Conservation (phyloP, 1,140 invertebrate species). For the Scaptodrosophila lebanonensis region DNA sequence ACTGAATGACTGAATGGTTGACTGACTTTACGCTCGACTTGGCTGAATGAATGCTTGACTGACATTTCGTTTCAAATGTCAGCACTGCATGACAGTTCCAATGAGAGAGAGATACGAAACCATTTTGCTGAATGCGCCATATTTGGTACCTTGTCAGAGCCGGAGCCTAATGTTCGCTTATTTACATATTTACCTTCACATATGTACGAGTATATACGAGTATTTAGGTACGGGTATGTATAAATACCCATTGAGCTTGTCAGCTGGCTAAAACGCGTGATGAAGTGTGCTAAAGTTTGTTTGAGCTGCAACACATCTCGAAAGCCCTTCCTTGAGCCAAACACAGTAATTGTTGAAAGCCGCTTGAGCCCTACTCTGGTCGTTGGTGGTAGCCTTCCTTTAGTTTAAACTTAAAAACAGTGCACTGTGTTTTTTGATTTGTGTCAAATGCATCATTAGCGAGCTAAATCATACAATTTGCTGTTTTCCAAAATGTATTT, state of each 20-base stretch:
- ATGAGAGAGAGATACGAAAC: slow-evolving; percentile 50
- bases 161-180: no score
- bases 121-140: slow-evolving; percentile 59
- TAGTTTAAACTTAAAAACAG: no score
- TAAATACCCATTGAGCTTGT: slow-evolving; percentile 64
- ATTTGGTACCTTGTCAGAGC: no score
- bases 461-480: no score
- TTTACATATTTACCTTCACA: no score
- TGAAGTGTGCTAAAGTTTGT: slow-evolving; percentile 52
- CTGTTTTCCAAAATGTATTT: no score
- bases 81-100: slow-evolving; percentile 61
- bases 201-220: no score
- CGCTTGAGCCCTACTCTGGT: slow-evolving; percentile 3
- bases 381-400: no score
- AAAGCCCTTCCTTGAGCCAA: slow-evolving; percentile 22
- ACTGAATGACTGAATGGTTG: slow-evolving; percentile 38
- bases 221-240: no score
- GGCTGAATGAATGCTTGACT: slow-evolving; percentile 49
- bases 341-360: slow-evolving; percentile 4
- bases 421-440: no score
- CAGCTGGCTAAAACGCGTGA: slow-evolving; percentile 41
- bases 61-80: slow-evolving; percentile 66
- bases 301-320: slow-evolving; percentile 55
- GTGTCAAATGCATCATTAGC: no score
- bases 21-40: slow-evolving; percentile 70